Evolutionary conservation across 2,797 vertebrate genomes (phyloP), one percentile per base, ranked within the genome.

Genomic region (Gallinago stenura): DNA sequence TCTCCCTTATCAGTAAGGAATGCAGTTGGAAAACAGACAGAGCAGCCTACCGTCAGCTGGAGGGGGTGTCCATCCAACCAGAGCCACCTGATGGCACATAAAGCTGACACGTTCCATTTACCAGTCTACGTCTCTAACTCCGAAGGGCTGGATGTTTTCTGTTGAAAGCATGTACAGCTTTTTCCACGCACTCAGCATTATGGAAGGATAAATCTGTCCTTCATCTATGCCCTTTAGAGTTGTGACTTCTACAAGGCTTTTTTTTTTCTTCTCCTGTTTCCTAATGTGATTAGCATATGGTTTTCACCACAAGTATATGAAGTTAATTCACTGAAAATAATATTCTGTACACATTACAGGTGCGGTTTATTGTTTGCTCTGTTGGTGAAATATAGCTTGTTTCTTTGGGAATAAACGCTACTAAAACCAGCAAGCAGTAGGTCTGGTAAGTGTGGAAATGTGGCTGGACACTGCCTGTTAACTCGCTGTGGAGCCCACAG

Each of bases 1-100:
- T 89, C 73, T 91, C 35, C 9, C 48, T 84, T 92, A 87, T 88
- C 70, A 46, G 72, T 14, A 75, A 58, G 51, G 58, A 91, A 93
- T 0, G 76, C 51, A 72, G 51, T 1, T 73, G 72, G 79, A 84
- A 90, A 93, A 83, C 53, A 89, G 77, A 61, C 0, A 0, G 62
- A 79, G 91, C 70, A 81, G 81, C 65, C 73, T 85, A 5, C 91
- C 62, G 41, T 88, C 73, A 76, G 60, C 84, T 70, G 33, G 12
- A 21, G 86, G 19, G 17, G 24, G 19, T 64, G 51, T 75, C 75
- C 35, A 30, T 28, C 43, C 77, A 81, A 9, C 69, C 43, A 62
- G 54, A 90, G 60, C 51, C 39, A 66, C 62, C 54, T 60, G 22
- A 85, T 66, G 45, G 41, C 53, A 72, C 22, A 25, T 43, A 64